Percentiles rank a stretch among this genome's conserved stretches.
phyloP scores from a whole-genome alignment of 2,797 vertebrate genomes.

The Brachymystax lenok region DNA sequence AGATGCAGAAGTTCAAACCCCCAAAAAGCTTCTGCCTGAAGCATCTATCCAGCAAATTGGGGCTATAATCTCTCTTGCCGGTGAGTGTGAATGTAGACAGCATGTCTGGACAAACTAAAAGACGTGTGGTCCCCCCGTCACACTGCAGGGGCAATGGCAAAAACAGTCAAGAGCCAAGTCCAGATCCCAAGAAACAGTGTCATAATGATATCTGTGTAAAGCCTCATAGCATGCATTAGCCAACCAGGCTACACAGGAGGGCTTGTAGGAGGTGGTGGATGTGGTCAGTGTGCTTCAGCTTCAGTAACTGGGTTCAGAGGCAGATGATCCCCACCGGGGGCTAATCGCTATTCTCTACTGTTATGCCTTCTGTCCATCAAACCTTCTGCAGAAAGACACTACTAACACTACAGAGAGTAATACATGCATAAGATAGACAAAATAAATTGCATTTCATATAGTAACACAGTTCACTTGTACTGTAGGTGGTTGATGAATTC shows the following conservation, averaged over 20 bases:
- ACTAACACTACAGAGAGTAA: background rate
- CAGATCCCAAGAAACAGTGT: background rate
- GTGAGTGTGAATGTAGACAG: background rate
- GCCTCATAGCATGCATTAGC: slow-evolving; percentile 7
- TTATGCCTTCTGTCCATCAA: background rate
- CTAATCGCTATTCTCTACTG: slow-evolving; percentile 16
- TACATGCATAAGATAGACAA: background rate
- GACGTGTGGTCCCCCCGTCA: background rate
- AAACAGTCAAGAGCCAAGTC: background rate
- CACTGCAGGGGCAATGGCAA: background rate
- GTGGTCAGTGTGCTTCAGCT: slow-evolving; percentile 12
- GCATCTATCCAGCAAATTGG: slow-evolving; percentile 3
- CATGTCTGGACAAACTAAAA: background rate
- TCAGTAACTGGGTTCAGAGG: slow-evolving; percentile 8
- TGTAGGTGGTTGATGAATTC: slow-evolving; percentile 31
- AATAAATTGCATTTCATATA: background rate
- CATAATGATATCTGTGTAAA: slow-evolving; percentile 2
- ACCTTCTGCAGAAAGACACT: background rate
- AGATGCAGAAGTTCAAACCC: background rate
- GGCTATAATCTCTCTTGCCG: background rate
- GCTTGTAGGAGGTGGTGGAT: slow-evolving; percentile 16
- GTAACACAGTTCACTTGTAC: background rate
- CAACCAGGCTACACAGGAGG: slow-evolving; percentile 3
- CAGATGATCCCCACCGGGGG: slow-evolving; percentile 17
- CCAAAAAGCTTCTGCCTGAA: background rate